phyloP scores from a whole-genome alignment of 2,888 invertebrate genomes.

The Thereva unica region DNA sequence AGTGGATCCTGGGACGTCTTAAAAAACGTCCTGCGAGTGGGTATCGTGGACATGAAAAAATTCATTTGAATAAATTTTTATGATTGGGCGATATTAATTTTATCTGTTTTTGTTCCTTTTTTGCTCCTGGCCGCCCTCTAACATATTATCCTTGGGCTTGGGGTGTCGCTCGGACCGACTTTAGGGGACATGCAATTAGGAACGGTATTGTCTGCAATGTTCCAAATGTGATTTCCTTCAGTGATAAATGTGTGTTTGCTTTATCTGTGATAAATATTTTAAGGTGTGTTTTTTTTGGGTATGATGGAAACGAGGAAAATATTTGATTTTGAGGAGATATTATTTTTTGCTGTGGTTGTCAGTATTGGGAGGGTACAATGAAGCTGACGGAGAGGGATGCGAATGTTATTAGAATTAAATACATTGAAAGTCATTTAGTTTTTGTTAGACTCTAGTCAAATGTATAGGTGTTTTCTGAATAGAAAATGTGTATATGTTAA shows the following conservation, averaged over 20 bases:
- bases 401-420: too few species aligned
- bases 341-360: too few species aligned
- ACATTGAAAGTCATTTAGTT: too few species aligned
- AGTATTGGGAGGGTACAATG: too few species aligned
- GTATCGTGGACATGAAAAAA: conserved; percentile 37
- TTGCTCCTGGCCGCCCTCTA: conserved; percentile 29
- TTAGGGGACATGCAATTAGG: conserved; percentile 33
- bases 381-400: too few species aligned
- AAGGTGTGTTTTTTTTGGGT: too few species aligned
- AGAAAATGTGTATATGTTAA: too few species aligned
- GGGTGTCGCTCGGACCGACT: neutral
- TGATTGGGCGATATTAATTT: conserved; percentile 43
- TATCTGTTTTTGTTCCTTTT: conserved; percentile 24
- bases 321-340: too few species aligned
- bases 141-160: conserved; percentile 33
- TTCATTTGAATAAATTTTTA: conserved; percentile 42
- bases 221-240: conserved; percentile 28
- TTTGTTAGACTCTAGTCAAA: too few species aligned
- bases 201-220: conserved; percentile 37
- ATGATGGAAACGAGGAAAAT: too few species aligned
- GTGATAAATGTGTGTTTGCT: conserved; percentile 23
- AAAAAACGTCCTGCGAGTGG: neutral
- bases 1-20: neutral
- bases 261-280: neutral
- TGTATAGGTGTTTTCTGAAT: too few species aligned